A percentile compares a stretch with the other conserved stretches of the same genome.
Conservation (phyloP, 2,888 invertebrate species). For the Cylloceria caligata region DNA sequence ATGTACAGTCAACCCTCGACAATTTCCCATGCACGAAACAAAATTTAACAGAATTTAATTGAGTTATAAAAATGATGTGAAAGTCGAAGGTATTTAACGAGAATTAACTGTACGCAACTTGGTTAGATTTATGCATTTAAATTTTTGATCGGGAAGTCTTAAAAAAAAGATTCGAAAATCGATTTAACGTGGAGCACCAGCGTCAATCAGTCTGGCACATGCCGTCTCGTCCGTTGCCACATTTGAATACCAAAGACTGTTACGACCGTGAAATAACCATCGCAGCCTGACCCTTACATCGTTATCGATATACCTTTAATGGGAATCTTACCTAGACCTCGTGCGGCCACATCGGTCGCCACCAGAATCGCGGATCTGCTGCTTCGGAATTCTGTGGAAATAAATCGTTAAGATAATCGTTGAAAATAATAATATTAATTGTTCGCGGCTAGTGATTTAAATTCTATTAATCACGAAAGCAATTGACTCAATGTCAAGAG, state of each 20-base stretch:
- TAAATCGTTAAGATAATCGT: background rate
- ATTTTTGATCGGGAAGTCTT: constrained; percentile 28
- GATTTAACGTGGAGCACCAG: constrained; percentile 73
- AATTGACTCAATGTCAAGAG: too few relatives aligned
- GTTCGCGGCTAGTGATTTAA: background rate
- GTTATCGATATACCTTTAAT: constrained; percentile 72
- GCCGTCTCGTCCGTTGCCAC: constrained; percentile 84
- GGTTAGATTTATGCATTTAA: background rate
- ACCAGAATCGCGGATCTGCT: constrained; percentile 87
- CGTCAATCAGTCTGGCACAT: constrained; percentile 84
- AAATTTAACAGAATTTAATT: background rate
- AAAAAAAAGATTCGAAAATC: constrained; percentile 38
- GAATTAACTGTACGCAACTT: constrained; percentile 14
- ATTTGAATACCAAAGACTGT: constrained; percentile 76
- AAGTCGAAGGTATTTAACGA: background rate
- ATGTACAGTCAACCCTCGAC: constrained; percentile 9
- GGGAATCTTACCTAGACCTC: constrained; percentile 86
- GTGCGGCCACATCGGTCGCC: constrained; percentile 89
- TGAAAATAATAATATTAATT: background rate
- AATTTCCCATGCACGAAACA: background rate
- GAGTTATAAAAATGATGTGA: background rate
- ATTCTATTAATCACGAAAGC: too few relatives aligned
- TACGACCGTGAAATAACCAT: constrained; percentile 82
- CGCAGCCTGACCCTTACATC: constrained; percentile 85
- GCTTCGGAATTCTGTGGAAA: constrained; percentile 85